Base-by-base conservation (phyloP, 1,140 invertebrate genomes). In the Pseudomyrmex gracilis region DNA sequence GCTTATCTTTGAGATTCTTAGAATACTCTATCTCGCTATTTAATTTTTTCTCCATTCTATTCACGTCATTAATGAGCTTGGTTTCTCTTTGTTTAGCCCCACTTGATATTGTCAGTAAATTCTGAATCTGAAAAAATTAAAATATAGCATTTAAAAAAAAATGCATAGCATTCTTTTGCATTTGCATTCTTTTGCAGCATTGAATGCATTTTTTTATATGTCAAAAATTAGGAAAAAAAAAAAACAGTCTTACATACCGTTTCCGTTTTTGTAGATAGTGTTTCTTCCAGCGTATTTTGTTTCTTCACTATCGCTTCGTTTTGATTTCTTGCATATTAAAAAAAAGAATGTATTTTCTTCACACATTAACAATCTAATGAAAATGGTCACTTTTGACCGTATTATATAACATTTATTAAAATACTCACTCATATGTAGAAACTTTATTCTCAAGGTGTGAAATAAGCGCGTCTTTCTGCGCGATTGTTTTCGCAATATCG, bases 361-460 rank as follows among this genome's bases (percentile, higher is more conserved):
- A 61, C 20, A 68, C 13, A 22, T 17, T 15, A 22, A 24, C 12
- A 13, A 71, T 9, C 47, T 55, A 53, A 68, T n/a, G n/a, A n/a
- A n/a, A n/a, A n/a, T 63, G 2, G n/a, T 20, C 49, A 74, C 12
- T 49, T 24, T 73, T 47, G 1, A 66, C 0, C 47, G 47, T 15
- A 43, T 61, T 57, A 10, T 3, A 47, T 15, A 24, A 73, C 74
- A 17, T 43, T 70, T 0, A 47, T 61, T 17, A 43, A 77, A 61
- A 67, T 77, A 66, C 22, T 68, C 9, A 88, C 86, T 76, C 73
- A 22, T 24, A 58, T 43, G 17, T 43, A 2, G 17, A 22, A 13
- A 85, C 64, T 24, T 88, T 57, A 4, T 85, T 10, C 24, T 83
- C 43, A 5, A 88, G 5, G 17, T 85, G 63, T 2, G 17, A 22